Evolutionary conservation across 2,888 invertebrate genomes (phyloP), one percentile per base, ranked within the genome.

Genomic region (Eurois occulta): DNA sequence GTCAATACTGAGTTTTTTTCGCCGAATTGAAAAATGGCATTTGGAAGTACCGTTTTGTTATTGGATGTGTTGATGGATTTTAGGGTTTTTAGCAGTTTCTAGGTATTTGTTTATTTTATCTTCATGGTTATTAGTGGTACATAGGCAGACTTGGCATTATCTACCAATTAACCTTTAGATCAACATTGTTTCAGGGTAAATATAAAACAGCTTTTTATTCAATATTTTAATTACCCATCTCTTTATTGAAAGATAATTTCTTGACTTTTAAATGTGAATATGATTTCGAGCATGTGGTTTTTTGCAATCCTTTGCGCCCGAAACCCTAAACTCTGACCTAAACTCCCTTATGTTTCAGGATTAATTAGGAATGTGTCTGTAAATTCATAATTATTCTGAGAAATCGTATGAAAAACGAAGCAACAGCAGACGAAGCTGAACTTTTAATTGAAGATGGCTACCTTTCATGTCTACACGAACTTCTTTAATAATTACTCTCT

Each of bases 371-470:
- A 52, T 13, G 88, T 90, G 86, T 89, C 88, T n/a, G 24, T n/a
- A 52, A 58, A 13, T 64, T 28, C 35, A 90, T 89, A 41, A 18
- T 65, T 43, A 84, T 90, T 89, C 48, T n/a, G 1, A 8, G 16
- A 55, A 38, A 55, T 43, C 16, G 58, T 4, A 89, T 88, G 85
- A 88, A 89, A 92, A 92, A 92, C 91, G 73, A 85, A 84, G 92
- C 91, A 91, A 87, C 84, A 43, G 85, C 80, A 81, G 85, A 79
- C 75, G 86, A 84, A 86, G 87, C 88, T 90, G 80, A 94, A 95
- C 91, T 95, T 95, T 95, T 94, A 95, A 96, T 95, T 95, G 94
- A 94, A 95, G 93, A 89, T 89, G 90, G 92, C 91, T 93, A 93
- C 94, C 93, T 93, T 91, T 90, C 86, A 81, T 88, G 91, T 91